Percentiles rank a stretch among this genome's conserved stretches.
Evolutionary conservation across 1,140 invertebrate species (phyloP).

Genomic region (Hypothenemus hampei): DNA sequence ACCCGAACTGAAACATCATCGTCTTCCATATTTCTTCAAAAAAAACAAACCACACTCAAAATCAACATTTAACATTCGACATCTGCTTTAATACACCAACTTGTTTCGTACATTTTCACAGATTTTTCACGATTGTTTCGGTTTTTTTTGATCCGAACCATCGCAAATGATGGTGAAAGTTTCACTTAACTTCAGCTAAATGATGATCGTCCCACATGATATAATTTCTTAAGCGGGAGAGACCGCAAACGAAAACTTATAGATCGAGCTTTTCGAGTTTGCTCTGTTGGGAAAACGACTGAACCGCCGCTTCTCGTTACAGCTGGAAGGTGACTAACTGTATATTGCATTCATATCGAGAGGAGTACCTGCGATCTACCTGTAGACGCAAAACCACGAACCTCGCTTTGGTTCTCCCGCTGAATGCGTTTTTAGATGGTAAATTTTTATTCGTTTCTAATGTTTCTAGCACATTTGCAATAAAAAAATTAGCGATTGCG

Average conservation of each 20-base stretch:
- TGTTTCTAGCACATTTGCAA: too few species aligned
- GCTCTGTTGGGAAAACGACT: conserved; percentile 21
- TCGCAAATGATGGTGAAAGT: conserved; percentile 28
- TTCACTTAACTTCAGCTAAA: conserved; percentile 21
- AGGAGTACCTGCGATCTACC: conserved; percentile 29
- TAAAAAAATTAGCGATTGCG: too few species aligned
- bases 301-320: conserved; percentile 18
- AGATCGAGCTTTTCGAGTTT: conserved; percentile 16
- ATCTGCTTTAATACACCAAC: conserved; percentile 31
- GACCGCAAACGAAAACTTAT: conserved; percentile 16
- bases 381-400: too few species aligned
- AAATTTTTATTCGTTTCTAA: too few species aligned
- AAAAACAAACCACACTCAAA: conserved; percentile 21
- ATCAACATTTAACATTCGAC: conserved; percentile 14
- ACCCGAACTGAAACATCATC: conserved; percentile 43
- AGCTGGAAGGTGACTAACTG: conserved; percentile 28
- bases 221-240: conserved; percentile 15
- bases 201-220: conserved; percentile 21
- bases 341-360: conserved; percentile 21
- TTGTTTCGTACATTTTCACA: conserved; percentile 25
- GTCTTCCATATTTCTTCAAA: conserved; percentile 38
- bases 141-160: conserved; percentile 8
- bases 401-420: too few species aligned
- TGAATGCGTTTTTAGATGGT: too few species aligned
- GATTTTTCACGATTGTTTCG: conserved; percentile 10